These are phyloP conservation scores for Lasiurus borealis DNA, from an alignment of 2,113 vertebrate genomes.

Conservation along the genomic window DNA sequence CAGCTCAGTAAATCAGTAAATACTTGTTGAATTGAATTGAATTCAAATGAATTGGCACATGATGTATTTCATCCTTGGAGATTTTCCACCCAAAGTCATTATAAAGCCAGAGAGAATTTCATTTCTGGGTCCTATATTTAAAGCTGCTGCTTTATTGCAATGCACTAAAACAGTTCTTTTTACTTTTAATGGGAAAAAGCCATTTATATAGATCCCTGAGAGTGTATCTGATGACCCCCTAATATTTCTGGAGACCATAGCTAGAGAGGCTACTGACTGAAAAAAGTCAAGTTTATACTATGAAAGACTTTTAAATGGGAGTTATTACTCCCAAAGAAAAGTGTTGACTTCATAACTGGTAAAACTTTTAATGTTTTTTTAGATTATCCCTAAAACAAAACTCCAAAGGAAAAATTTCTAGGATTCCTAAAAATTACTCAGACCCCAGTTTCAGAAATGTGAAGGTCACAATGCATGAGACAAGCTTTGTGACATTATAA, in stretches of 20 bases:
- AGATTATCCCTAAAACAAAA: constrained; percentile 21
- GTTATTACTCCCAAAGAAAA: neutral
- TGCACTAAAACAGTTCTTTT: neutral
- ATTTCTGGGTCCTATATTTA: constrained; percentile 56
- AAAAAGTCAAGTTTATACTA: neutral
- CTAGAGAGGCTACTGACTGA: neutral
- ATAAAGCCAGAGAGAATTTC: constrained; percentile 55
- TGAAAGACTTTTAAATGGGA: neutral
- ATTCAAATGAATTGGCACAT: constrained; percentile 53
- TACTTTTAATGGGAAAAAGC: neutral
- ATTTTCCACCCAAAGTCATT: constrained; percentile 57
- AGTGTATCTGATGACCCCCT: neutral
- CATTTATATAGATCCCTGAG: neutral
- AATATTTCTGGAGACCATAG: constrained; percentile 24
- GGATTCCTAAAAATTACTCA: neutral
- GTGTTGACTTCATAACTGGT: neutral
- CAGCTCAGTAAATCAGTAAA: constrained; percentile 65
- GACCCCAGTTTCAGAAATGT: neutral
- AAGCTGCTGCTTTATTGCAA: constrained; percentile 41
- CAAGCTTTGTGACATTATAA: neutral
- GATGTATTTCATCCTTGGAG: constrained; percentile 54
- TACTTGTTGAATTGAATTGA: constrained; percentile 45
- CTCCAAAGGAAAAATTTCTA: neutral
- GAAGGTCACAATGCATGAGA: neutral
- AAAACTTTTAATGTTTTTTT: neutral